A percentile compares a stretch with the other conserved stretches of the same genome.
Conservation (phyloP, 2,888 invertebrate species). For the Heliconius erato region DNA sequence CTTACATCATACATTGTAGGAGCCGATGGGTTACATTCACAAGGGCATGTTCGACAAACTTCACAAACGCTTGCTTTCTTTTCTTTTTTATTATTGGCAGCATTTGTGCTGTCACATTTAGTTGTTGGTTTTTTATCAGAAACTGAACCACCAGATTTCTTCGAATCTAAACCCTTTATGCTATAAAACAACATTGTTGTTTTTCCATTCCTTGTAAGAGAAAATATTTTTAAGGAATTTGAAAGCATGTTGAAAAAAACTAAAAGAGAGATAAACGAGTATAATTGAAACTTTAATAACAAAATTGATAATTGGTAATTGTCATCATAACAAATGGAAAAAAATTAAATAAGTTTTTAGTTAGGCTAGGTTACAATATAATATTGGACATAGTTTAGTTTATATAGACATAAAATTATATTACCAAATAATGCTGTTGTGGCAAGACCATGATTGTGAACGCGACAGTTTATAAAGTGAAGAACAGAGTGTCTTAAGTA, state of each 20-base stretch:
- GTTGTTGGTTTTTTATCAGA: neutral
- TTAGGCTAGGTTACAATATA: too few relatives aligned
- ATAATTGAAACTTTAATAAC: too few relatives aligned
- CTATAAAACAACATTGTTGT: neutral
- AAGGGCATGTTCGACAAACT: slow-evolving; percentile 23
- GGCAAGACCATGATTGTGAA: too few relatives aligned
- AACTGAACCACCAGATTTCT: slow-evolving; percentile 2
- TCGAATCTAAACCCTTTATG: slow-evolving; percentile 7
- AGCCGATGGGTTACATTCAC: slow-evolving; percentile 47
- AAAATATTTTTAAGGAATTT: neutral
- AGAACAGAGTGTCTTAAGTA: too few relatives aligned
- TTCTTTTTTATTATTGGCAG: neutral
- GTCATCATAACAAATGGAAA: neutral
- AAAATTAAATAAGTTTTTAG: too few relatives aligned
- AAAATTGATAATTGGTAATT: neutral
- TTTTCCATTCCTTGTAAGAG: neutral
- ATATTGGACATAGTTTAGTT: too few relatives aligned
- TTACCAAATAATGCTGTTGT: too few relatives aligned
- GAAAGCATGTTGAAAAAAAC: neutral
- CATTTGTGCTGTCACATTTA: neutral
- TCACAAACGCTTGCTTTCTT: slow-evolving; percentile 1
- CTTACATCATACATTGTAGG: slow-evolving; percentile 62
- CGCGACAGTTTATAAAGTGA: too few relatives aligned
- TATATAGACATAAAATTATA: too few relatives aligned
- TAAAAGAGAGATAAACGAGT: too few relatives aligned